A percentile compares a stretch with the other conserved stretches of the same genome.
These are phyloP conservation scores for Melanogrammus aeglefinus DNA, from an alignment of 2,797 vertebrate genomes.

Conservation along the genomic window DNA sequence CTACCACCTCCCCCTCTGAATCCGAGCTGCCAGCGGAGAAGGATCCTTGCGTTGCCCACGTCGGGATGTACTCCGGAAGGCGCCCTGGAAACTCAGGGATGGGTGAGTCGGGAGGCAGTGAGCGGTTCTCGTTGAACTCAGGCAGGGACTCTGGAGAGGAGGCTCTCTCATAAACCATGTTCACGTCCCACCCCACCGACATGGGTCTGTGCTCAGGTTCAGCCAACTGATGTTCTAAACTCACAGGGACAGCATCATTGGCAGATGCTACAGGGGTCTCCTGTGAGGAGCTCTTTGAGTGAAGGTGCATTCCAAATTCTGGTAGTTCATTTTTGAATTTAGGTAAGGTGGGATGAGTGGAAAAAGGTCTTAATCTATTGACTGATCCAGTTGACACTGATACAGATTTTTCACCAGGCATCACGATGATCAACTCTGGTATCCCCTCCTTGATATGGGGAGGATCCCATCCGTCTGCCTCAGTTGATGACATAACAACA, in stretches of 20 bases:
- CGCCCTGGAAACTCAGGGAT: constrained; percentile 52
- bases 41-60: constrained; percentile 21
- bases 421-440: constrained; percentile 33
- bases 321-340: constrained; percentile 38
- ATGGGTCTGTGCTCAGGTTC: constrained; percentile 47
- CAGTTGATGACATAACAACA: constrained; percentile 18
- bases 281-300: constrained; percentile 48
- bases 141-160: constrained; percentile 64
- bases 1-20: constrained; percentile 50
- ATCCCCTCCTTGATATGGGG: constrained; percentile 36
- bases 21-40: constrained; percentile 53
- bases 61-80: constrained; percentile 21
- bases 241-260: too few species aligned
- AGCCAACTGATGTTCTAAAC: neutral
- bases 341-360: constrained; percentile 54
- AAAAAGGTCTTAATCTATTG: constrained; percentile 45
- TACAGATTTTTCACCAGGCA: constrained; percentile 36
- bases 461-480: constrained; percentile 16
- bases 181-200: constrained; percentile 35
- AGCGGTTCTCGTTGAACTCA: constrained; percentile 47
- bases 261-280: constrained; percentile 36
- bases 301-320: constrained; percentile 34
- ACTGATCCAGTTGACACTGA: constrained; percentile 47
- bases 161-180: constrained; percentile 39
- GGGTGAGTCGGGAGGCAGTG: constrained; percentile 66